A percentile compares a stretch with the other conserved stretches of the same genome.
phyloP scores from a whole-genome alignment of 2,888 invertebrate species.

The Lepidochrysops patricia region DNA sequence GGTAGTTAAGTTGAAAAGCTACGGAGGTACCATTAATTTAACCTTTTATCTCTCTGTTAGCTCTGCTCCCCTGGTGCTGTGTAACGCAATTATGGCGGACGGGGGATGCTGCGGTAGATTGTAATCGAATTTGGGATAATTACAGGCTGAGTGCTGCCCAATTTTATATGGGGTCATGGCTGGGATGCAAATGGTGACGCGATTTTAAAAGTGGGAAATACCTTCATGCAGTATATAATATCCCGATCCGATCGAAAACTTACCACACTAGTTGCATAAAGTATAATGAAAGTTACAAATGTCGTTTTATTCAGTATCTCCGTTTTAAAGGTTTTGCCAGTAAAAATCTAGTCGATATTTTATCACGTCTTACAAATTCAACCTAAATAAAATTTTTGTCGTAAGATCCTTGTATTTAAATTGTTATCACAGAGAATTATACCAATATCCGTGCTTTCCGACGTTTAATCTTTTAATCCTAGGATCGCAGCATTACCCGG shows the following conservation, averaged over 20 bases:
- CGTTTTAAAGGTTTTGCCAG: no score
- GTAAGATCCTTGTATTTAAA: not conserved
- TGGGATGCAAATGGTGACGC: not conserved
- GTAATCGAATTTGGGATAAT: constrained; percentile 3
- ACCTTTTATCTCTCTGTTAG: constrained; percentile 1
- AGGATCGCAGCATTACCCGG: not conserved
- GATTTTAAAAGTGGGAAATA: not conserved
- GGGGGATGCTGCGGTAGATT: not conserved
- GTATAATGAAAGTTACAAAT: no score
- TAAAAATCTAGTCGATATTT: no score
- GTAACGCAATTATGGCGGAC: not conserved
- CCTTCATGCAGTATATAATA: no score
- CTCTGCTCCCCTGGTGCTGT: constrained; percentile 2
- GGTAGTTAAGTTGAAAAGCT: not conserved
- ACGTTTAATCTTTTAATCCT: not conserved
- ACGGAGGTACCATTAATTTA: not conserved
- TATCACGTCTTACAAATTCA: no score
- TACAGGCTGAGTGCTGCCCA: not conserved
- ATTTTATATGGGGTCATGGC: not conserved
- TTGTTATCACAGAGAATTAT: not conserved
- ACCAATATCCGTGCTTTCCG: not conserved
- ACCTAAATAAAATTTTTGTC: no score
- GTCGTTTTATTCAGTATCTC: no score
- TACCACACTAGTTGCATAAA: no score
- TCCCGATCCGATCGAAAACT: no score